phyloP scores from a whole-genome alignment of 2,797 vertebrate species.

The Poecile montanus region DNA sequence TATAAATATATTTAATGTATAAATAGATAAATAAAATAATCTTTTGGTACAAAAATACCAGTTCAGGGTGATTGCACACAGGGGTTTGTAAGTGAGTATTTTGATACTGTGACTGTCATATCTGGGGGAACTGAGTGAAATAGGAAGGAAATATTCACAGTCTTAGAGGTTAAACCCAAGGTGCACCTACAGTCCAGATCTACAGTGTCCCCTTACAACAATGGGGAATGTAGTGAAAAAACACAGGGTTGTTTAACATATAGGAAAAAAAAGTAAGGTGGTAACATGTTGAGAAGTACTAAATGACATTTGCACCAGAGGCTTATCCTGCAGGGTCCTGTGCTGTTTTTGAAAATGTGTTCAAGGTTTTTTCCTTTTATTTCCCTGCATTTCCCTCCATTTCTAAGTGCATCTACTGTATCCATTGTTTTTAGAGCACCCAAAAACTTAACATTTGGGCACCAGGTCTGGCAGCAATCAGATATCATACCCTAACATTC shows the following conservation, averaged over 20 bases:
- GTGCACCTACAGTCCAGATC: neutral
- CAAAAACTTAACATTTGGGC: neutral
- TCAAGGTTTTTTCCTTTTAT: neutral
- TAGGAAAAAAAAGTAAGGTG: neutral
- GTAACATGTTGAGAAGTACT: neutral
- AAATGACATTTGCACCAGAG: neutral
- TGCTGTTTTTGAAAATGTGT: neutral
- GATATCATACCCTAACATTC: neutral
- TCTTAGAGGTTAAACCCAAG: neutral
- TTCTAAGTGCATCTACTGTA: neutral
- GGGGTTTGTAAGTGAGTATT: neutral
- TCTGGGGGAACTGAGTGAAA: neutral
- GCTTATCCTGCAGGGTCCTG: neutral
- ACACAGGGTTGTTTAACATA: neutral
- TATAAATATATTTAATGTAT: neutral
- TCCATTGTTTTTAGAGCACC: neutral
- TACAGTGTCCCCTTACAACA: neutral
- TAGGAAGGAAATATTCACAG: neutral
- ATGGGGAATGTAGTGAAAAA: neutral
- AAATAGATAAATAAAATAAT: neutral
- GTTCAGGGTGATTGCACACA: neutral
- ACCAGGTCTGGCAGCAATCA: neutral
- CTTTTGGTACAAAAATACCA: neutral
- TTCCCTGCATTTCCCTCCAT: accelerated
- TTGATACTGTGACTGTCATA: neutral